Conservation (phyloP, 2,113 vertebrate genomes). For the Myocastor coypus region DNA sequence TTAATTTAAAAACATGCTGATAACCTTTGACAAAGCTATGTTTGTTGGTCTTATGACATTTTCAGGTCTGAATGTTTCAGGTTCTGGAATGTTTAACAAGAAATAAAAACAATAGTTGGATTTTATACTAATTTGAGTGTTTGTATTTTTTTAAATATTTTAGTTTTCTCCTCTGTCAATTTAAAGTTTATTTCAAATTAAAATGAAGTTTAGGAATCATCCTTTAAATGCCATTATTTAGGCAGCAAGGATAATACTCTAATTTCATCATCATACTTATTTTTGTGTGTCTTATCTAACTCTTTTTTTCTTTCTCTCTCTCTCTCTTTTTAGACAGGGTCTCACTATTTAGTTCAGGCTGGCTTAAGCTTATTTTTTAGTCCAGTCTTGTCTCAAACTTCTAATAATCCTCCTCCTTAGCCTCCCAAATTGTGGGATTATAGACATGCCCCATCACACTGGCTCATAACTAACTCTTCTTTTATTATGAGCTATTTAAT, state of each 20-base stretch:
- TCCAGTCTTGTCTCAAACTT: no score
- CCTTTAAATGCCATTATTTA: not conserved
- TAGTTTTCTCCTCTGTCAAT: not conserved
- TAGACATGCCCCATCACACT: no score
- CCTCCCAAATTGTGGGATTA: no score
- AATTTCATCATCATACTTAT: not conserved
- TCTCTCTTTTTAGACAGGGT: no score
- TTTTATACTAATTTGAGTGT: rapidly evolving
- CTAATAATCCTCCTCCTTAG: no score
- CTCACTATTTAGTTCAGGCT: no score
- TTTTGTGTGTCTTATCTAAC: not conserved
- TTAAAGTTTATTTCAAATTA: not conserved
- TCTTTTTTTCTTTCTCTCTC: not conserved
- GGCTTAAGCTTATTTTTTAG: no score
- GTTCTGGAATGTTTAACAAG: not conserved
- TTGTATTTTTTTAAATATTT: not conserved
- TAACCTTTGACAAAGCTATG: slow-evolving; percentile 74
- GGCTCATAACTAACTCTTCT: not conserved
- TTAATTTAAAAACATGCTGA: slow-evolving; percentile 75
- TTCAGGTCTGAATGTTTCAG: not conserved
- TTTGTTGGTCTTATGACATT: slow-evolving; percentile 58
- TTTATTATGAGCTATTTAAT: not conserved
- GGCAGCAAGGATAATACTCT: rapidly evolving
- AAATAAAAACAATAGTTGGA: not conserved
- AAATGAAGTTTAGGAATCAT: not conserved